Percentiles rank a stretch among this genome's conserved stretches.
Evolutionary conservation across 2,888 invertebrate genomes (phyloP).

Genomic region (Atrina japonica): DNA sequence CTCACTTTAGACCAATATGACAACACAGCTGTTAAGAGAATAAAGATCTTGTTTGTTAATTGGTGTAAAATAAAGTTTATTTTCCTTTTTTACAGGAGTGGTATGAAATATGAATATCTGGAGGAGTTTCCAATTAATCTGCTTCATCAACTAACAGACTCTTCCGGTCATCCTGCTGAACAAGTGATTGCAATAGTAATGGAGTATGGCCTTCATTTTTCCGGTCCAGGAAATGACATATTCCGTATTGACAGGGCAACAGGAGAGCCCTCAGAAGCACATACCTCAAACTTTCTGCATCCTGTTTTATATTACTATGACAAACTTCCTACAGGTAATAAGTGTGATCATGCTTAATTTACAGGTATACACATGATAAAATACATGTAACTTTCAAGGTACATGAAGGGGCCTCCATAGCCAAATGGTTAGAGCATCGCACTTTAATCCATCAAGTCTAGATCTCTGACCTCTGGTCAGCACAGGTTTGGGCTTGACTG

Average conservation of each 20-base stretch:
- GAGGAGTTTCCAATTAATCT: slow-evolving; percentile 81
- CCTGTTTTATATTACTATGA: slow-evolving; percentile 81
- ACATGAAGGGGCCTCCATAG: no score
- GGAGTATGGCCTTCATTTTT: slow-evolving; percentile 81
- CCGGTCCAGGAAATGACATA: slow-evolving; percentile 80
- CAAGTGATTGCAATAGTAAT: slow-evolving; percentile 77
- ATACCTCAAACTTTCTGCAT: slow-evolving; percentile 81
- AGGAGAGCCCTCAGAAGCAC: slow-evolving; percentile 79
- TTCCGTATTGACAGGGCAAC: slow-evolving; percentile 80
- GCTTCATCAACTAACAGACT: slow-evolving; percentile 73
- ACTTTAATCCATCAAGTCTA: no score
- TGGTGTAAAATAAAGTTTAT: no score
- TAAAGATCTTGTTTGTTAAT: no score
- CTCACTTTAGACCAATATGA: no score
- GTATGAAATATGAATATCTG: slow-evolving; percentile 69
- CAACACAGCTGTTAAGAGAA: no score
- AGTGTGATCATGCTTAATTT: no score
- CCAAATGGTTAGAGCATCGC: no score
- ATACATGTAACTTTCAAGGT: no score
- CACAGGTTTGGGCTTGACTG: no score
- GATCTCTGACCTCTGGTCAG: no score
- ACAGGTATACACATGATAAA: no score
- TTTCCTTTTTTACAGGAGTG: slow-evolving; percentile 55
- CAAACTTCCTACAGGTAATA: slow-evolving; percentile 78
- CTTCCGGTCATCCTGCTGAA: slow-evolving; percentile 74